Evolutionary conservation across 2,888 invertebrate species (phyloP).

Genomic region (Beris morrisii): DNA sequence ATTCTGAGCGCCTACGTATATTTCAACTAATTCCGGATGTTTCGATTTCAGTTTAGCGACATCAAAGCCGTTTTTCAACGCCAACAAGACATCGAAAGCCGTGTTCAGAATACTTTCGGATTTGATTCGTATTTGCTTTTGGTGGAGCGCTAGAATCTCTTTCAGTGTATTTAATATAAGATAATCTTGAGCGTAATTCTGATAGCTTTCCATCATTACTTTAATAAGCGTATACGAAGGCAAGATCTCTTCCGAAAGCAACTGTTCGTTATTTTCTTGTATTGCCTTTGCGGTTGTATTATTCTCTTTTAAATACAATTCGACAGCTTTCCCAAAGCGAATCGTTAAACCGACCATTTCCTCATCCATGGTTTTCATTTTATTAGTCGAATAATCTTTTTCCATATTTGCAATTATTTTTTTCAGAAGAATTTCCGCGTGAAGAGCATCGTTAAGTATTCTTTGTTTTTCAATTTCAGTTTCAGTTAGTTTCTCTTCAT

Average conservation of each 20-base stretch:
- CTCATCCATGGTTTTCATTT: not conserved
- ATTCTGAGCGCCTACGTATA: constrained; percentile 1
- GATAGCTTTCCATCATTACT: not conserved
- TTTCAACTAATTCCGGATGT: constrained; percentile 7
- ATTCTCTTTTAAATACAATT: not conserved
- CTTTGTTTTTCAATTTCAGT: not conserved
- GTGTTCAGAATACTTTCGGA: constrained; percentile 1
- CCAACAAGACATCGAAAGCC: not conserved
- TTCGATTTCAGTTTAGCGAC: not conserved
- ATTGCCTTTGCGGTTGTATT: constrained; percentile 1
- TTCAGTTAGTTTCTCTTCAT: not conserved
- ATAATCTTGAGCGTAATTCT: not conserved
- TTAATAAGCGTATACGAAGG: not conserved
- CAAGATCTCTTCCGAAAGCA: not conserved
- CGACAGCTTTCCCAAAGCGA: not conserved
- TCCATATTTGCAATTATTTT: not conserved
- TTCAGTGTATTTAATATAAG: not conserved
- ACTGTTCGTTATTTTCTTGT: not conserved
- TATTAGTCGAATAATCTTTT: not conserved
- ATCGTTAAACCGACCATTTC: not conserved
- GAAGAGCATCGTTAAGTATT: not conserved
- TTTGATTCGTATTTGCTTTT: not conserved
- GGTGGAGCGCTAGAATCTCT: not conserved
- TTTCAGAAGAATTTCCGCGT: not conserved
- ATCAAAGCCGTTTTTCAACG: not conserved